These are phyloP conservation scores for Selene dorsalis DNA, from an alignment of 2,797 vertebrate species.

Conservation along the genomic window DNA sequence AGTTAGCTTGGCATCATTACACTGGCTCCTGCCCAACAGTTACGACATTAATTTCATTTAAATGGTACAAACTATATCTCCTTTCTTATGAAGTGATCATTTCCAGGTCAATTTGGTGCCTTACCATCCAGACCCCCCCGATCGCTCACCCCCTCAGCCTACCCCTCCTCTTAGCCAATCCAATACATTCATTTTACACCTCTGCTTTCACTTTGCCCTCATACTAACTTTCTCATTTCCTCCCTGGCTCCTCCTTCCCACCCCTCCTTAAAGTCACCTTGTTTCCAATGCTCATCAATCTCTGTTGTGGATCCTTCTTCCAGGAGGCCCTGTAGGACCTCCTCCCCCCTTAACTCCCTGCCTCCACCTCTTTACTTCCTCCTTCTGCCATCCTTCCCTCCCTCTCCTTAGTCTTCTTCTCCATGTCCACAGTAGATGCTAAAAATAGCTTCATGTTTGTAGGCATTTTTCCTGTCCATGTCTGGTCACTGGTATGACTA, in stretches of 20 bases:
- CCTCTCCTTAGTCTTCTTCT: constrained; percentile 3
- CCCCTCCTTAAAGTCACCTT: constrained; percentile 82
- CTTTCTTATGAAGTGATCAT: constrained; percentile 24
- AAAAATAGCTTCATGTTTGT: constrained; percentile 28
- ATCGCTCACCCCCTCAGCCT: neutral
- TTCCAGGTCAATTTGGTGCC: constrained; percentile 15
- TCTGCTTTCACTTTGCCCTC: constrained; percentile 48
- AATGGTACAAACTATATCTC: neutral
- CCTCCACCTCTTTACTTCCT: constrained; percentile 29
- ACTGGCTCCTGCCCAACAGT: neutral
- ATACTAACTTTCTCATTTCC: constrained; percentile 41
- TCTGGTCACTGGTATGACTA: neutral
- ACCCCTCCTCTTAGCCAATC: neutral
- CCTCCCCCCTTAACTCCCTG: constrained; percentile 13
- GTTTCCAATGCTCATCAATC: constrained; percentile 77
- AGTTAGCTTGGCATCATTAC: too few relatives aligned
- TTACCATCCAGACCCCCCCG: constrained; percentile 2
- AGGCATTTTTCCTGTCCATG: constrained; percentile 1
- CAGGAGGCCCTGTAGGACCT: constrained; percentile 30
- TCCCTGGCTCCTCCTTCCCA: constrained; percentile 42
- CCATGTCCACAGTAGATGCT: neutral
- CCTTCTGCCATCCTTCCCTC: constrained; percentile 10
- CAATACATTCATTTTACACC: constrained; percentile 21
- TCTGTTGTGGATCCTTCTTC: constrained; percentile 73
- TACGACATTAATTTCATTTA: neutral